Percentiles rank a stretch among this genome's conserved stretches.
Evolutionary conservation across 2,888 invertebrate species (phyloP).

Genomic region (Schizotus pectinicornis): DNA sequence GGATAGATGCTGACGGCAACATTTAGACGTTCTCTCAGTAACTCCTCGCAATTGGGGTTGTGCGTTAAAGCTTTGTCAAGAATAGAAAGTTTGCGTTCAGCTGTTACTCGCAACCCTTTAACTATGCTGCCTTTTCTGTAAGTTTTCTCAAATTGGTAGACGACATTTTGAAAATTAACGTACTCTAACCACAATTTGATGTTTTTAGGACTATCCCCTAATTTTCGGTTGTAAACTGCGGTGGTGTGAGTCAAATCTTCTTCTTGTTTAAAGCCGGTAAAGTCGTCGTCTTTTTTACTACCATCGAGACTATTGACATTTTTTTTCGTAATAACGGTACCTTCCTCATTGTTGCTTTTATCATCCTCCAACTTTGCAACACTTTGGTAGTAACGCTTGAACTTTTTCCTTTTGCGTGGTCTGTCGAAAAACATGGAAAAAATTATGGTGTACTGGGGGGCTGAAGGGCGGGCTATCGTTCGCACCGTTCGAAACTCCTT

Average conservation of each 20-base stretch:
- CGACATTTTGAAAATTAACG: slow-evolving; percentile 63
- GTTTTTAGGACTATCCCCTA: slow-evolving; percentile 61
- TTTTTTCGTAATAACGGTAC: slow-evolving; percentile 43
- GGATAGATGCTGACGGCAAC: slow-evolving; percentile 63
- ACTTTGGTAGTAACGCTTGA: slow-evolving; percentile 50
- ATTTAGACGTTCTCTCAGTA: slow-evolving; percentile 61
- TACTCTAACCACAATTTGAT: slow-evolving; percentile 67
- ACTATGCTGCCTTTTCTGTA: slow-evolving; percentile 57
- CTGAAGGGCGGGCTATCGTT: slow-evolving; percentile 69
- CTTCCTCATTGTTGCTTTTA: slow-evolving; percentile 32
- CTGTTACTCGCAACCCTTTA: slow-evolving; percentile 55
- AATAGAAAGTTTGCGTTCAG: slow-evolving; percentile 67
- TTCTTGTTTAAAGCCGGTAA: slow-evolving; percentile 55
- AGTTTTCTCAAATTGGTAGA: slow-evolving; percentile 58
- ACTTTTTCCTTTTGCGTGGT: slow-evolving; percentile 43
- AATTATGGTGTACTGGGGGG: slow-evolving; percentile 62
- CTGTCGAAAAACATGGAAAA: slow-evolving; percentile 36
- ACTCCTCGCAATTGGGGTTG: slow-evolving; percentile 62
- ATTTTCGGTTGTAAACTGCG: slow-evolving; percentile 62
- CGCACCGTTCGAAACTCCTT: slow-evolving; percentile 65
- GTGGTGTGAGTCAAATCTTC: slow-evolving; percentile 61
- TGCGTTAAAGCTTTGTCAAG: slow-evolving; percentile 66
- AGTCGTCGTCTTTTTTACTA: slow-evolving; percentile 40
- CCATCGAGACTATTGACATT: slow-evolving; percentile 32
- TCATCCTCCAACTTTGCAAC: slow-evolving; percentile 35